These are phyloP conservation scores for Ptilorrhoa leucosticta DNA, from an alignment of 2,113 vertebrate genomes.

Conservation along the genomic window DNA sequence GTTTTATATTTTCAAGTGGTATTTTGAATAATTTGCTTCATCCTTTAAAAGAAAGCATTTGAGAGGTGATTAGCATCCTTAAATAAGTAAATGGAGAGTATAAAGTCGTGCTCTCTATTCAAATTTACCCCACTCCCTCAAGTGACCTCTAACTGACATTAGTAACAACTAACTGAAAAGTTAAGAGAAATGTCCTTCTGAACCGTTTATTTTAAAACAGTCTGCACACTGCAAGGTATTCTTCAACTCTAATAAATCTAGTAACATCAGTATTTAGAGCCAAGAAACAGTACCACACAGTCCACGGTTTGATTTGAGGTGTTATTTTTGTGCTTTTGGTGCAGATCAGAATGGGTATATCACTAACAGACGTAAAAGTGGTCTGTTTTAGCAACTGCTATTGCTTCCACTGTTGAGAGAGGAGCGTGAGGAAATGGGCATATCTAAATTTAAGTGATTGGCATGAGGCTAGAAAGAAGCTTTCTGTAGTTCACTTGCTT, in stretches of 20 bases:
- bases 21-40: not conserved
- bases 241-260: not conserved
- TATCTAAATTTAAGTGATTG: not conserved
- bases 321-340: not conserved
- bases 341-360: not conserved
- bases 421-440: not conserved
- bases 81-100: not conserved
- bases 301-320: fast-evolving
- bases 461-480: not conserved
- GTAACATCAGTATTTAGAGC: not conserved
- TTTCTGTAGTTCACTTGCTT: not conserved
- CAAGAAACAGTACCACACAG: not conserved
- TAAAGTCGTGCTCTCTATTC: not conserved
- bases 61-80: not conserved
- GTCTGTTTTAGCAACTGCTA: not conserved
- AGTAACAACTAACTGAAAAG: not conserved
- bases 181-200: not conserved
- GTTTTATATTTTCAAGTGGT: not conserved
- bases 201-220: not conserved
- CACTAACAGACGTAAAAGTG: not conserved
- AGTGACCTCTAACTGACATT: not conserved
- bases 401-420: not conserved
- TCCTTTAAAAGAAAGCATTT: not conserved
- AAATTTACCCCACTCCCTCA: not conserved
- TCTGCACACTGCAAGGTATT: not conserved